Evolutionary conservation across 1,140 invertebrate genomes (phyloP).

Genomic region (Penaeus chinensis): DNA sequence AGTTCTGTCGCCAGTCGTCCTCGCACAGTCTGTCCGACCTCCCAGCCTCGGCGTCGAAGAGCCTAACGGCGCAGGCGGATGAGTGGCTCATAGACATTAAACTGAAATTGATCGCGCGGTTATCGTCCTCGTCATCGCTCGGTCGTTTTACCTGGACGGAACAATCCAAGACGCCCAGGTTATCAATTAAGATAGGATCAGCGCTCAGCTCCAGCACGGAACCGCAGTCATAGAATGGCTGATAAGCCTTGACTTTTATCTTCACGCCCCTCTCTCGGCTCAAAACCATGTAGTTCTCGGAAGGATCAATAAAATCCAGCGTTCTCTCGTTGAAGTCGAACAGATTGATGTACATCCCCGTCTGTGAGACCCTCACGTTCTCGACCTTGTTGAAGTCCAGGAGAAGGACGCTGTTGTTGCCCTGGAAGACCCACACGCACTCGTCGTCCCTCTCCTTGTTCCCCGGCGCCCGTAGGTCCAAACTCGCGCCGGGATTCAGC

Average conservation of each 20-base stretch:
- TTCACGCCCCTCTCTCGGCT: constrained; percentile 16
- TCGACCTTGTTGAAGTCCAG: constrained; percentile 35
- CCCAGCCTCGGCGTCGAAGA: constrained; percentile 25
- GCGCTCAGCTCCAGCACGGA: not conserved
- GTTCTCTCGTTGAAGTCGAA: constrained; percentile 38
- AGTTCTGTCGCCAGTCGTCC: constrained; percentile 29
- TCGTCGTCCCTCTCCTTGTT: not conserved
- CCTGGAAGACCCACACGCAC: constrained; percentile 36
- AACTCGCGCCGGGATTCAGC: not conserved
- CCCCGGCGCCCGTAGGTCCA: not conserved
- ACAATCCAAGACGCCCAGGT: constrained; percentile 2
- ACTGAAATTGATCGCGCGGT: constrained; percentile 23
- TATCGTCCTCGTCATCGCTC: not conserved
- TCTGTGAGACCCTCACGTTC: constrained; percentile 21
- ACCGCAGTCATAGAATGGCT: constrained; percentile 13
- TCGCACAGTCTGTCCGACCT: constrained; percentile 5
- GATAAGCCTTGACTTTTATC: constrained; percentile 23
- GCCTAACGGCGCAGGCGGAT: constrained; percentile 19
- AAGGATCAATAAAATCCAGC: constrained; percentile 38
- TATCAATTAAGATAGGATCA: constrained; percentile 20
- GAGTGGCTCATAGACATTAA: constrained; percentile 21
- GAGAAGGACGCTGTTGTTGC: constrained; percentile 21
- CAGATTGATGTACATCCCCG: constrained; percentile 29
- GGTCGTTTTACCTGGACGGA: not conserved
- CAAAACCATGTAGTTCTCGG: constrained; percentile 40